Evolutionary conservation across 2,888 invertebrate species (phyloP).

Genomic region (Elegia similella): DNA sequence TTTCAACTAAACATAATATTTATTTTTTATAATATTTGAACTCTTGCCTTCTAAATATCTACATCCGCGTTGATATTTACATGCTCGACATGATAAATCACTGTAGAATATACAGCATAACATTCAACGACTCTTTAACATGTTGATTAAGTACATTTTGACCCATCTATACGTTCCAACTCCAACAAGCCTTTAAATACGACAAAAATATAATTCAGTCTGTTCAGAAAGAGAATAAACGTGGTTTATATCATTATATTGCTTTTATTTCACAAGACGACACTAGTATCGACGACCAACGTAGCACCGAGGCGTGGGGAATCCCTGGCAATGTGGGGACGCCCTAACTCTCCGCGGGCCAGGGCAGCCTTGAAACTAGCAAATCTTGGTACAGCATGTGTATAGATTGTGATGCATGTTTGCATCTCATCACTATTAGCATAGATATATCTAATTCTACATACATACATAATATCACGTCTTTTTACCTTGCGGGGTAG

Average conservation of each 20-base stretch:
- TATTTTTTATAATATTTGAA: constrained; percentile 78
- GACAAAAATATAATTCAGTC: constrained; percentile 46
- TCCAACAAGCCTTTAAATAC: constrained; percentile 36
- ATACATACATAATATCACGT: too few relatives aligned
- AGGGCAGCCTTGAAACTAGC: too few relatives aligned
- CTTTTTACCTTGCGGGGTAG: too few relatives aligned
- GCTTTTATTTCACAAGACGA: too few relatives aligned
- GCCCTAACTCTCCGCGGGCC: too few relatives aligned
- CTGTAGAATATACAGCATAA: constrained; percentile 71
- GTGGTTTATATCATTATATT: background rate
- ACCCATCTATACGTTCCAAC: constrained; percentile 40
- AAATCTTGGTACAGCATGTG: too few relatives aligned
- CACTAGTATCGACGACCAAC: too few relatives aligned
- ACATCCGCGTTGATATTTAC: constrained; percentile 75
- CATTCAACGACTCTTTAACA: constrained; percentile 59
- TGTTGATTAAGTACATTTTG: constrained; percentile 66
- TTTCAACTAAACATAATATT: constrained; percentile 78
- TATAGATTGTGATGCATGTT: too few relatives aligned
- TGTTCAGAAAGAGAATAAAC: background rate
- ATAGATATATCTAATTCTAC: too few relatives aligned
- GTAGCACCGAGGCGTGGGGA: too few relatives aligned
- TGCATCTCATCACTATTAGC: too few relatives aligned
- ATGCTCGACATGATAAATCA: constrained; percentile 69
- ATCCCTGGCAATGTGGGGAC: too few relatives aligned
- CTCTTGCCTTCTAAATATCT: constrained; percentile 78